Conservation (phyloP, 2,888 invertebrate genomes). For the Tenthredo mesomela region DNA sequence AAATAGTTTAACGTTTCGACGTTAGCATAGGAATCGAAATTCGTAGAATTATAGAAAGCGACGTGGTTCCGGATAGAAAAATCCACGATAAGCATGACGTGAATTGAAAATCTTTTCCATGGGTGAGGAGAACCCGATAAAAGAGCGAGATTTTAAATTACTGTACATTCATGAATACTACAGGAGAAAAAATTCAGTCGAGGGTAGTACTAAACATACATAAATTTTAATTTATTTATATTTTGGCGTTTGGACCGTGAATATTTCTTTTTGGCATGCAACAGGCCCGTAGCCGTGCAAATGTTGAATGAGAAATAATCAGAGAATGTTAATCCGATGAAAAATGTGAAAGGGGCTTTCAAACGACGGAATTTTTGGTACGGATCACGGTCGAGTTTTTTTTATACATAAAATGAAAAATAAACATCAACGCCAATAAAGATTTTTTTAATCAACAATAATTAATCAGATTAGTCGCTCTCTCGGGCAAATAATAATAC, state of each 20-base stretch:
- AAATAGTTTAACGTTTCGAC: background rate
- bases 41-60: background rate
- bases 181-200: background rate
- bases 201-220: background rate
- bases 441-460: background rate
- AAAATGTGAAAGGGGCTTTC: background rate
- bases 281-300: background rate
- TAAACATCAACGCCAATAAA: too few relatives aligned
- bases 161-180: background rate
- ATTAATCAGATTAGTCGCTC: background rate
- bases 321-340: background rate
- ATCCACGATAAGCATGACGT: background rate
- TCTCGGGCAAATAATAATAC: background rate
- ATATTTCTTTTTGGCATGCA: background rate
- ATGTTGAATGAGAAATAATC: background rate
- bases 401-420: too few relatives aligned
- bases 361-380: background rate
- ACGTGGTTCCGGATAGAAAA: background rate
- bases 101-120: background rate
- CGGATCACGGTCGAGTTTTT: too few relatives aligned
- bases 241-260: background rate
- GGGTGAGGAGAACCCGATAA: background rate
- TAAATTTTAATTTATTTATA: background rate
- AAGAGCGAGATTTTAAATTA: background rate
- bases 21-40: background rate